Evolutionary conservation across 2,113 vertebrate genomes (phyloP), one percentile per base, ranked within the genome.

Genomic region (Brachyhypopomus occidentalis): DNA sequence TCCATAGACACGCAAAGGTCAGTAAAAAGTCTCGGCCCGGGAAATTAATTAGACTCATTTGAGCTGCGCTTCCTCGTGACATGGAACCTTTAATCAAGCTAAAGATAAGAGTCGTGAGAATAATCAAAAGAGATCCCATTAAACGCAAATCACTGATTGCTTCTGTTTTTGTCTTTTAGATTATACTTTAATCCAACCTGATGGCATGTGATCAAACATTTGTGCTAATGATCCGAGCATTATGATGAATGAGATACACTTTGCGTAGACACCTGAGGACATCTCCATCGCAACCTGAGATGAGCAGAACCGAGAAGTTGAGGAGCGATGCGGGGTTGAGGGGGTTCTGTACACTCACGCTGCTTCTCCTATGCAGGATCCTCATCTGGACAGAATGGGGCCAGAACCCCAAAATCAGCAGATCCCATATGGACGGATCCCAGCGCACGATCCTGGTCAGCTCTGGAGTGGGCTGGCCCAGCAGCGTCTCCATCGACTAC

Each of bases 361-460:
- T 84, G 30, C 25, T 81, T 72, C 62, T 36, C 80, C 62, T 17
- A n/a, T 62, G 36, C 83, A 96, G 96, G 84, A 95, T 95, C 89
- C 90, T 96, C 70, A 95, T 96, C 89, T 96, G 96, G 96, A 95
- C 96, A 71, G 95, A 96, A 86, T 95, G 95, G 95, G 96, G 96
- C 67, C 95, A 95, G 75, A 93, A 86, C 78, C 95, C 96, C 1
- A 94, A 93, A 85, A 95, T 96, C 86, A 94, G 93, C 84, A 94
- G 91, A 87, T 92, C 95, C 70, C 92, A 75, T 67, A 90, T 96
- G 71, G 95, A 96, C 84, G 96, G 96, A 4, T 96, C 95, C 1
- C 92, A 95, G 87, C 95, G 93, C 69, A 87, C 92, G 20, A 84
- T 94, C 30, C 92, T 96, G 2, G 93, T 96, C 63, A 95, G 90